Percentiles rank a stretch among this genome's conserved stretches.
Evolutionary conservation across 2,797 vertebrate genomes (phyloP).

Genomic region (Sebastes steindachneri): DNA sequence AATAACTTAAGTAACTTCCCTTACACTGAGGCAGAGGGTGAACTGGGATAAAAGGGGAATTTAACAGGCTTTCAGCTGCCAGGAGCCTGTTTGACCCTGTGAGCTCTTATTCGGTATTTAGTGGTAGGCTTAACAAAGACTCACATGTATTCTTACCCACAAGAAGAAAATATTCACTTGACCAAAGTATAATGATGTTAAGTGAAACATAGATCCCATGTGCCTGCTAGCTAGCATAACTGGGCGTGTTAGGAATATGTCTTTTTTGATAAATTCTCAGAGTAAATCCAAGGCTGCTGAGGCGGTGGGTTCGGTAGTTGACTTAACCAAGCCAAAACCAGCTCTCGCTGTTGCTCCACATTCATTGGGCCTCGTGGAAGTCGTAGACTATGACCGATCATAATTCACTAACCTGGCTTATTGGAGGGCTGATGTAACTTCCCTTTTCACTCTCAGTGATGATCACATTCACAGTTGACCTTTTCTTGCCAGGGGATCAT

Average conservation of each 20-base stretch:
- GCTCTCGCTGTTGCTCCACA: slow-evolving; percentile 46
- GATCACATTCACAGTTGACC: slow-evolving; percentile 67
- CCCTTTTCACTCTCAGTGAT: slow-evolving; percentile 58
- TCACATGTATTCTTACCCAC: neutral
- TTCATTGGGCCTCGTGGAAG: slow-evolving; percentile 48
- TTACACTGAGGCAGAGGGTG: slow-evolving; percentile 10
- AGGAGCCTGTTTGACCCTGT: slow-evolving; percentile 18
- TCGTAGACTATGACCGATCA: slow-evolving; percentile 58
- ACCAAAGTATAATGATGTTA: slow-evolving; percentile 1
- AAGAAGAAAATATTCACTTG: slow-evolving; percentile 7
- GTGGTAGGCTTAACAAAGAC: slow-evolving; percentile 10
- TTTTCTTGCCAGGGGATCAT: slow-evolving; percentile 47
- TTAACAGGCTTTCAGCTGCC: neutral
- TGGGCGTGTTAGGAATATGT: slow-evolving; percentile 55
- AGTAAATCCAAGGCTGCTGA: slow-evolving; percentile 47
- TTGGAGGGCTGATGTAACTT: slow-evolving; percentile 71
- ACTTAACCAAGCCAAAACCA: slow-evolving; percentile 44
- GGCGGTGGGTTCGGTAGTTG: slow-evolving; percentile 55
- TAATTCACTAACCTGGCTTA: slow-evolving; percentile 63
- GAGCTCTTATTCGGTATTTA: slow-evolving; percentile 1
- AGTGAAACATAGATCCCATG: slow-evolving; percentile 18
- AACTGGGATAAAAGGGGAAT: slow-evolving; percentile 13
- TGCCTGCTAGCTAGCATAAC: slow-evolving; percentile 24
- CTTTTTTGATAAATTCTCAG: slow-evolving; percentile 36
- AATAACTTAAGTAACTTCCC: slow-evolving; percentile 42